These are phyloP conservation scores for Drosophila siamana DNA, from an alignment of 2,888 invertebrate genomes.

Conservation along the genomic window DNA sequence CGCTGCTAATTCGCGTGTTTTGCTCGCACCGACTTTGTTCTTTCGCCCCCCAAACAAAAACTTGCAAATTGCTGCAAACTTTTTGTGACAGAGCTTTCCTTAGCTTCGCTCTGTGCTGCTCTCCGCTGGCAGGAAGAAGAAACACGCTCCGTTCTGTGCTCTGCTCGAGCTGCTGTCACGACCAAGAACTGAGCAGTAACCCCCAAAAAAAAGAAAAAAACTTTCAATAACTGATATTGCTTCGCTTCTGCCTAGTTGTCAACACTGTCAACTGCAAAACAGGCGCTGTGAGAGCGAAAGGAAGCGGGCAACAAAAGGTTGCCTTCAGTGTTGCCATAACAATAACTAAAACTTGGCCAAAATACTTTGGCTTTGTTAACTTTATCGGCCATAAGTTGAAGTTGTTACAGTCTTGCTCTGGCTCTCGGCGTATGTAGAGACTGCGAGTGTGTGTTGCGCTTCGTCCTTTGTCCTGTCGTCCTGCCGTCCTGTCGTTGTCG, in stretches of 20 bases:
- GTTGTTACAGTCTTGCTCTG: neutral
- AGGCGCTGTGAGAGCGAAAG: conserved; percentile 4
- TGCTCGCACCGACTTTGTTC: conserved; percentile 16
- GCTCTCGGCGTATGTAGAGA: neutral
- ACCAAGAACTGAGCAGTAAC: conserved; percentile 37
- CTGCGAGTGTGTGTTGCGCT: no score
- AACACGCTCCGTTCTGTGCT: conserved; percentile 25
- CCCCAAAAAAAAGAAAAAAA: conserved; percentile 22
- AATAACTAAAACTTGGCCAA: conserved; percentile 56
- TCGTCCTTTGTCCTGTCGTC: neutral
- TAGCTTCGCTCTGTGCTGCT: neutral
- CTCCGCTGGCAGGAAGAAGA: neutral
- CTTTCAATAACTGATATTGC: conserved; percentile 60
- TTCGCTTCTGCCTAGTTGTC: conserved; percentile 40
- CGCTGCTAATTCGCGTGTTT: conserved; percentile 45
- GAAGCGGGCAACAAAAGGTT: neutral
- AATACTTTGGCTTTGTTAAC: conserved; percentile 50
- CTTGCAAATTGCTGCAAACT: conserved; percentile 36
- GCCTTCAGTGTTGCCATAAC: conserved; percentile 57
- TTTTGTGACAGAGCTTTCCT: conserved; percentile 25
- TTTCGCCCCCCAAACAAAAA: conserved; percentile 9
- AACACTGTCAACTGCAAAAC: conserved; percentile 48
- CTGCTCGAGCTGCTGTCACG: conserved; percentile 38
- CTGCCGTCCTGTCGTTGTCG: neutral
- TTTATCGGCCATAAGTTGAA: conserved; percentile 48